Percentiles rank a stretch among this genome's conserved stretches.
phyloP scores from a whole-genome alignment of 2,113 vertebrate genomes.

The Chloebia gouldiae region DNA sequence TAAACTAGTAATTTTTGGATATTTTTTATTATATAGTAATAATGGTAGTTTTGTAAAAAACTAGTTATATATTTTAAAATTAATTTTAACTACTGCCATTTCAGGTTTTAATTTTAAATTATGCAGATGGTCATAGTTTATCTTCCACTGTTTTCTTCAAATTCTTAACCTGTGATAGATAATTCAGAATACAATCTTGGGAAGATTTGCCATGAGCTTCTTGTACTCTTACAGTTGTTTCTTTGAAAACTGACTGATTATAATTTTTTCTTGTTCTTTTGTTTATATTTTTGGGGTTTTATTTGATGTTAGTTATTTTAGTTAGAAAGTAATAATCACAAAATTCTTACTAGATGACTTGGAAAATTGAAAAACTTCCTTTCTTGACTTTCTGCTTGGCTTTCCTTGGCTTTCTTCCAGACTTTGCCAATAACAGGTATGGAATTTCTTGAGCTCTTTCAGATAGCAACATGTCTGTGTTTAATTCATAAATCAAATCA shows the following conservation, averaged over 20 bases:
- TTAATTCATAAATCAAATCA: not conserved
- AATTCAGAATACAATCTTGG: not conserved
- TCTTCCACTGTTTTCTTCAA: not conserved
- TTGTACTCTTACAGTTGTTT: not conserved
- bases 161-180: not conserved
- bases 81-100: not conserved
- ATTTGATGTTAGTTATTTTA: not conserved
- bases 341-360: not conserved
- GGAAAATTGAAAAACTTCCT: not conserved
- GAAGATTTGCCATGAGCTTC: not conserved
- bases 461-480: not conserved
- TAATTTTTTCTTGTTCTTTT: rapidly evolving
- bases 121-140: not conserved
- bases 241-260: not conserved
- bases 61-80: not conserved
- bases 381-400: too few relatives aligned
- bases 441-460: not conserved
- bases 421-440: not conserved
- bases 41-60: not conserved
- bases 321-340: not conserved
- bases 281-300: rapidly evolving
- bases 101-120: not conserved
- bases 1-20: not conserved
- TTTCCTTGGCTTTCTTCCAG: not conserved
- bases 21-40: not conserved